Evolutionary conservation across 1,140 invertebrate genomes (phyloP).

Genomic region (Phymorhynchus buccinoides): DNA sequence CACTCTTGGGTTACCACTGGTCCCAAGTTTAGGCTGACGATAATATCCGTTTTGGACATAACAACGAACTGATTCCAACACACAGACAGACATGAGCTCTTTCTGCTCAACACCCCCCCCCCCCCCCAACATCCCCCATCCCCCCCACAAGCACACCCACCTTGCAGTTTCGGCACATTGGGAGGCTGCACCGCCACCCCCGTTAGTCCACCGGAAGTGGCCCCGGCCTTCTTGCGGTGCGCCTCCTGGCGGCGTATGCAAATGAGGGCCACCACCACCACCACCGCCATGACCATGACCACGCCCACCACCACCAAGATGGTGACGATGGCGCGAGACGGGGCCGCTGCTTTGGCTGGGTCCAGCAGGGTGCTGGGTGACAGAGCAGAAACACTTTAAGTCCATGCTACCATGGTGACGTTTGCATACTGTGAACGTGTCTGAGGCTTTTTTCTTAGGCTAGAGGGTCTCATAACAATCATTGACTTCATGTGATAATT

Average conservation of each 20-base stretch:
- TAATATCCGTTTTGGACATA: too few relatives aligned
- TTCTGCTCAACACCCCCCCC: too few relatives aligned
- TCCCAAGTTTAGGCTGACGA: too few relatives aligned
- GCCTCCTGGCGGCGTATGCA: constrained; percentile 85
- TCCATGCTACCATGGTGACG: too few relatives aligned
- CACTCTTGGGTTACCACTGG: too few relatives aligned
- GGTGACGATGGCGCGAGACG: constrained; percentile 54
- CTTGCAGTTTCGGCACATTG: constrained; percentile 23
- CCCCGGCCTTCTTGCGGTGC: constrained; percentile 86
- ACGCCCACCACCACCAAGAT: constrained; percentile 26
- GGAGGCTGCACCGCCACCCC: neutral
- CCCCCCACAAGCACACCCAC: neutral
- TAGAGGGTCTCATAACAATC: too few relatives aligned
- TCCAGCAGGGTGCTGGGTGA: constrained; percentile 64
- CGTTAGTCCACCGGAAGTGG: neutral
- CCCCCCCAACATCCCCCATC: neutral
- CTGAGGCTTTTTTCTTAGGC: too few relatives aligned
- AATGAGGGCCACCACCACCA: constrained; percentile 19
- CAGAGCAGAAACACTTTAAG: too few relatives aligned
- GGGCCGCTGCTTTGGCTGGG: constrained; percentile 60
- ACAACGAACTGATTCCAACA: too few relatives aligned
- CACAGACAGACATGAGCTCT: too few relatives aligned
- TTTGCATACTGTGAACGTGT: too few relatives aligned
- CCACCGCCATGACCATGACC: constrained; percentile 20
- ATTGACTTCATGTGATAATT: too few relatives aligned